Conservation (phyloP, 2,797 vertebrate species). For the Cheracebus regulus region DNA sequence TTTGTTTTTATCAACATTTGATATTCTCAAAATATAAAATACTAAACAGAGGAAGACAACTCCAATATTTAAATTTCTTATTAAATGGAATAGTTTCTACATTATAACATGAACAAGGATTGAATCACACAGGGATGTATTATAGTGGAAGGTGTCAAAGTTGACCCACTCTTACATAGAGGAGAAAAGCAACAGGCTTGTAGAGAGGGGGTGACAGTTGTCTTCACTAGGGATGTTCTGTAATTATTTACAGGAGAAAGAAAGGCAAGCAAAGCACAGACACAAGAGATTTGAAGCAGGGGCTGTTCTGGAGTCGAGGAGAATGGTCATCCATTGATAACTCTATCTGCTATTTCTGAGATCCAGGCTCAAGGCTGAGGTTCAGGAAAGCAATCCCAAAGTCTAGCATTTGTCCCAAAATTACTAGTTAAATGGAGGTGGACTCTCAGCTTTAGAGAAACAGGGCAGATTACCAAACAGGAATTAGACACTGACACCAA, state of each 20-base stretch:
- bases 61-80: background rate
- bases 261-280: background rate
- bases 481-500: background rate
- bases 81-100: background rate
- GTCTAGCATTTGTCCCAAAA: background rate
- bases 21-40: background rate
- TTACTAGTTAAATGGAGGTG: background rate
- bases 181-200: background rate
- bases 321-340: background rate
- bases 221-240: background rate
- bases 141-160: background rate
- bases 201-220: background rate
- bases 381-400: background rate
- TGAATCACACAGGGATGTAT: background rate
- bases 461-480: background rate
- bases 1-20: background rate
- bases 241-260: background rate
- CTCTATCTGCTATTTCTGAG: background rate
- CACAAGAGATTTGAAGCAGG: background rate
- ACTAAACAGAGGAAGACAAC: background rate
- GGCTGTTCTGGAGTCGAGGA: background rate
- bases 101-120: background rate
- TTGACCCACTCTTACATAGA: background rate
- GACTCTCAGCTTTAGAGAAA: background rate
- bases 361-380: background rate